A percentile compares a stretch with the other conserved stretches of the same genome.
Conservation (phyloP, 2,113 vertebrate species). For the Silurus glanis region DNA sequence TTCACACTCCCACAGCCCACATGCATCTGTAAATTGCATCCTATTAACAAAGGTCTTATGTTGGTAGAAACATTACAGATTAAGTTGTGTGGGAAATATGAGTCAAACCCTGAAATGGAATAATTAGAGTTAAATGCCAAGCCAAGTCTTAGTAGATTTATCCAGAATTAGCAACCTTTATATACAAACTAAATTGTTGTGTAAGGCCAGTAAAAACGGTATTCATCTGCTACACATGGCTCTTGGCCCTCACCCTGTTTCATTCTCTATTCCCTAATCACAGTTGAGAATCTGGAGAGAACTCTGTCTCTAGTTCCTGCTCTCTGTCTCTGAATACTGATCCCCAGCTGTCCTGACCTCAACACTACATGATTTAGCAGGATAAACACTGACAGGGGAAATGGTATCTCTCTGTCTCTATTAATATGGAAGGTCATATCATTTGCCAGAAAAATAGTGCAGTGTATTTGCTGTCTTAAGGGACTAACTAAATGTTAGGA, state of each 20-base stretch:
- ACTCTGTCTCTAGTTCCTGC: conserved; percentile 27
- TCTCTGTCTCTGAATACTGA: conserved; percentile 45
- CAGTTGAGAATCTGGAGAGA: conserved; percentile 51
- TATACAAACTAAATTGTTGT: conserved; percentile 1
- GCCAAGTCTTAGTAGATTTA: not conserved
- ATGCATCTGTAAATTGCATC: not conserved
- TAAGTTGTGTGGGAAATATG: not conserved
- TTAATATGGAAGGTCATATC: conserved; percentile 62
- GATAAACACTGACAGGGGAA: conserved; percentile 59
- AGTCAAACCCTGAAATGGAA: not conserved
- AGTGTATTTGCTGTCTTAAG: conserved; percentile 20
- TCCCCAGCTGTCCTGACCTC: conserved; percentile 63
- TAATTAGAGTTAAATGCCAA: not conserved
- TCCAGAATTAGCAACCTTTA: not conserved
- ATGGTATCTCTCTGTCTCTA: conserved; percentile 56
- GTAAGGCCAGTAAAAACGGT: conserved; percentile 6
- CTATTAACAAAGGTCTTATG: not conserved
- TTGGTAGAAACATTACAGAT: not conserved
- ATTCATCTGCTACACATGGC: conserved; percentile 15
- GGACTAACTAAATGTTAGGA: not conserved
- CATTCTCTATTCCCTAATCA: conserved; percentile 27
- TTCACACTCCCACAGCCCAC: conserved; percentile 3
- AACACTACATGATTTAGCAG: conserved; percentile 61
- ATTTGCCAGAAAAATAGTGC: conserved; percentile 26
- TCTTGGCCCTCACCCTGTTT: not conserved